Conservation (phyloP, 2,113 vertebrate species). For the Corythaeola cristata region DNA sequence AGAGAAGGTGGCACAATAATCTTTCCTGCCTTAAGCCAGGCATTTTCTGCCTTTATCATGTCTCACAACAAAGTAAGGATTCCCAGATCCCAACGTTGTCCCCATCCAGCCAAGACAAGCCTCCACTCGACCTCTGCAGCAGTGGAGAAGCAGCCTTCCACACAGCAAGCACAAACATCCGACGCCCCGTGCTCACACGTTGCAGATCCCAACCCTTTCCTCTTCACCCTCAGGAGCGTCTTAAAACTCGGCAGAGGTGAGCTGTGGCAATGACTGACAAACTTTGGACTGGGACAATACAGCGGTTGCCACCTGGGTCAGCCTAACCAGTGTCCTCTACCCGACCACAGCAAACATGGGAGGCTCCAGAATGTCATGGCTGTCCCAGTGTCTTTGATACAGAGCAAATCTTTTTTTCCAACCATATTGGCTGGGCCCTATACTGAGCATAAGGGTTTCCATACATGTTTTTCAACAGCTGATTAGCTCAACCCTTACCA, state of each 20-base stretch:
- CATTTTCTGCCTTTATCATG: background rate
- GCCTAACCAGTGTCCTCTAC: background rate
- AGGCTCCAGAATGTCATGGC: background rate
- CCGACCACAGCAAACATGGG: background rate
- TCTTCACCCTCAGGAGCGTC: background rate
- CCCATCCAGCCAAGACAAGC: background rate
- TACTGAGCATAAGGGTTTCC: background rate
- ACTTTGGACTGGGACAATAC: background rate
- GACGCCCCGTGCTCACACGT: accelerated
- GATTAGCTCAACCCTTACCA: background rate
- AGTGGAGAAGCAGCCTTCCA: background rate
- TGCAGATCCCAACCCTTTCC: background rate
- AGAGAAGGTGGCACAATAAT: background rate
- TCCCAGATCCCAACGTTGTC: background rate
- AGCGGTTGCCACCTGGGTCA: background rate
- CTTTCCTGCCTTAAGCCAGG: background rate
- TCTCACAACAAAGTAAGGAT: background rate
- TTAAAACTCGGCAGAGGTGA: background rate
- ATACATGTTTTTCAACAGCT: background rate
- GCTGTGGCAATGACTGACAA: background rate
- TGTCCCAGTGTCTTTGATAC: background rate
- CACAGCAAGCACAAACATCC: background rate
- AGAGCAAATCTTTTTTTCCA: background rate
- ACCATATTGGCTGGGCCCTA: background rate
- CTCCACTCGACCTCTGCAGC: background rate